phyloP scores from a whole-genome alignment of 2,888 invertebrate genomes.

The Busseola fusca region DNA sequence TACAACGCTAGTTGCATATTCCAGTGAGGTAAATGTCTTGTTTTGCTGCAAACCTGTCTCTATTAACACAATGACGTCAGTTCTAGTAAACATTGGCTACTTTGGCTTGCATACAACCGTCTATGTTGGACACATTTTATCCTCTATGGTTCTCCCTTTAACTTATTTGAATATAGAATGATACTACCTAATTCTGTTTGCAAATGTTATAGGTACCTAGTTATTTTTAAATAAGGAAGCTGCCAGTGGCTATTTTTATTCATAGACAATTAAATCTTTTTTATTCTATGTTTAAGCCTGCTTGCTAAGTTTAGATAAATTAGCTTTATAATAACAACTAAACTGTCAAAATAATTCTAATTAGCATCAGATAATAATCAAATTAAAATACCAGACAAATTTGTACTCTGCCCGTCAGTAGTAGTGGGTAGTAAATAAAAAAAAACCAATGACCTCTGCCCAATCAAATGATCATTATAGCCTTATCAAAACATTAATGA shows the following conservation, averaged over 20 bases:
- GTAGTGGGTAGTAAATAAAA: slow-evolving; percentile 24
- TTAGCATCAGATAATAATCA: background rate
- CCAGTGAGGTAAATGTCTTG: slow-evolving; percentile 40
- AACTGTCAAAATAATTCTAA: background rate
- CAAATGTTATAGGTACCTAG: background rate
- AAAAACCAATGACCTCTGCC: slow-evolving; percentile 36
- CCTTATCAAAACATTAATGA: slow-evolving; percentile 56
- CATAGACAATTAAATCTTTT: background rate
- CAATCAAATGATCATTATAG: slow-evolving; percentile 46
- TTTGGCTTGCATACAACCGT: slow-evolving; percentile 4
- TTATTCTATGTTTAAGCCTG: background rate
- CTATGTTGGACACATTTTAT: slow-evolving; percentile 18
- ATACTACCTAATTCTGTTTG: background rate
- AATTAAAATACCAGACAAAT: slow-evolving; percentile 4
- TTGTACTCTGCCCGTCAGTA: slow-evolving; percentile 5
- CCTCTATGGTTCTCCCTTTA: slow-evolving; percentile 12
- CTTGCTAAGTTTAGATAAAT: background rate
- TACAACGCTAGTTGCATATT: slow-evolving; percentile 42
- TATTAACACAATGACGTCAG: slow-evolving; percentile 45
- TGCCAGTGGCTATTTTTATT: background rate
- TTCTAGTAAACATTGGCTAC: slow-evolving; percentile 24
- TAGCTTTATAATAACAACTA: background rate
- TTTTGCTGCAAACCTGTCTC: slow-evolving; percentile 46
- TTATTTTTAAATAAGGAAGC: background rate
- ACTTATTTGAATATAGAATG: slow-evolving; percentile 7